phyloP scores from a whole-genome alignment of 2,113 vertebrate genomes.

The Polypterus senegalus region DNA sequence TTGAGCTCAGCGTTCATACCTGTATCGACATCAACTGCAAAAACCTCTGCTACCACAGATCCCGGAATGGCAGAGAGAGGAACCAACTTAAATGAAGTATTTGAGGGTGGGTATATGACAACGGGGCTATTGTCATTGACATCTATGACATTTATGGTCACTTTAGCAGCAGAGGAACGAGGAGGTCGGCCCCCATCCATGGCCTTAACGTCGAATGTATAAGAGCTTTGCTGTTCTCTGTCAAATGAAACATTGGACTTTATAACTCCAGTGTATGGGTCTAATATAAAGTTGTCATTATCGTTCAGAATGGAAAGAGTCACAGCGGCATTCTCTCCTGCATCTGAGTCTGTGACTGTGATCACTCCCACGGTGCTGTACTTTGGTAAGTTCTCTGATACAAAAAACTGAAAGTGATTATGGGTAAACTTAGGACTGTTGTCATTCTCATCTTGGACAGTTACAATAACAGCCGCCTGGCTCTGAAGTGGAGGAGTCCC shows the following conservation, averaged over 20 bases:
- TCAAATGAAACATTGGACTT: constrained; percentile 97
- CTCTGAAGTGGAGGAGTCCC: constrained; percentile 91
- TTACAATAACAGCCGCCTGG: constrained; percentile 92
- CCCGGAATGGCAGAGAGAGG: constrained; percentile 92
- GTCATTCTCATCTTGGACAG: constrained; percentile 91
- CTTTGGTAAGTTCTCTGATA: constrained; percentile 95
- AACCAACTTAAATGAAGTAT: constrained; percentile 93
- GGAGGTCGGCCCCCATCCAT: constrained; percentile 84
- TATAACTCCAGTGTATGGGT: constrained; percentile 89
- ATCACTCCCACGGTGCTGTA: constrained; percentile 96
- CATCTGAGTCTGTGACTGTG: constrained; percentile 91
- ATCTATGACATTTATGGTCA: constrained; percentile 96
- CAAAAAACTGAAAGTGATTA: constrained; percentile 97
- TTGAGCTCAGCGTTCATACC: constrained; percentile 96
- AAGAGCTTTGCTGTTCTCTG: constrained; percentile 91
- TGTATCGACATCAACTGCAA: constrained; percentile 90
- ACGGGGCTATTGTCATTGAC: constrained; percentile 93
- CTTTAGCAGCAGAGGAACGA: constrained; percentile 89
- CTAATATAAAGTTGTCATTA: constrained; percentile 93
- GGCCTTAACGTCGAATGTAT: constrained; percentile 91
- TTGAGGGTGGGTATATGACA: constrained; percentile 89
- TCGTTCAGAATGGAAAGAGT: constrained; percentile 89
- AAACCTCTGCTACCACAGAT: constrained; percentile 89
- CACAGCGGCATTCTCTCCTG: constrained; percentile 87
- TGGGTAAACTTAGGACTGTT: constrained; percentile 97